Evolutionary conservation across 2,888 invertebrate species (phyloP), one percentile per base, ranked within the genome.

Genomic region (Anthrax anthrax): DNA sequence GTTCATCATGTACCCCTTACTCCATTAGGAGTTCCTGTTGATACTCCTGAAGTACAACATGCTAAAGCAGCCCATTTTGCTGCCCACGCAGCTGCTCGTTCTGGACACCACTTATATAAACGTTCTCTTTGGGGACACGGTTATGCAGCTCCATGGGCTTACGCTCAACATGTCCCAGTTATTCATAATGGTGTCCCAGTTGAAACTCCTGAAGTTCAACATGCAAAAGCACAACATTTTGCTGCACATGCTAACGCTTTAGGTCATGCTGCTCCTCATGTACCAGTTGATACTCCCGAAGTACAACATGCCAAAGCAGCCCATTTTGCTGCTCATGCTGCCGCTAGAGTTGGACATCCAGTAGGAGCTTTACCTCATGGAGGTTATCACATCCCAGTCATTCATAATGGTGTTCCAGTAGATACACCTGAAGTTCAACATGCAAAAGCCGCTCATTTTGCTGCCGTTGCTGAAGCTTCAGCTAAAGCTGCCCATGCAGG

Each of bases 51-150:
- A 54, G 70, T 72, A 3, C 70, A 72, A 43, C 70, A 71, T 39
- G 76, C 74, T 47, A 74, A 71, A 58, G 65, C 68, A 39, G 71
- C 67, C 37, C 74, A 73, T 55, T 64, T 70, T 45, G 70, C 71
- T 48, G 72, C 73, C 23, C 70, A 71, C 58, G 69, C 70, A 42
- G 68, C 67, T 48, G 70, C 69, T 37, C 58, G 65, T 19, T 55
- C 55, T 52, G 55, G 53, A 49, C 54, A 54, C 18, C 71, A 71
- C 52, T 60, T 69, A 49, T 66, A 72, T 51, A 69, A 65, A 60
- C 64, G 69, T 37, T 67, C 67, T 18, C 57, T 66, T 41, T 67
- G 51, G 50, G 48, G 43, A 14, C 51, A 49, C 39, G 51, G 42
- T 18, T 47, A 66, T 48, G 61, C 57, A n/a, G 61, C 62, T 48